These are phyloP conservation scores for Amphiura filiformis DNA, from an alignment of 35 echinoderm and acorn worm species.

Conservation along the genomic window DNA sequence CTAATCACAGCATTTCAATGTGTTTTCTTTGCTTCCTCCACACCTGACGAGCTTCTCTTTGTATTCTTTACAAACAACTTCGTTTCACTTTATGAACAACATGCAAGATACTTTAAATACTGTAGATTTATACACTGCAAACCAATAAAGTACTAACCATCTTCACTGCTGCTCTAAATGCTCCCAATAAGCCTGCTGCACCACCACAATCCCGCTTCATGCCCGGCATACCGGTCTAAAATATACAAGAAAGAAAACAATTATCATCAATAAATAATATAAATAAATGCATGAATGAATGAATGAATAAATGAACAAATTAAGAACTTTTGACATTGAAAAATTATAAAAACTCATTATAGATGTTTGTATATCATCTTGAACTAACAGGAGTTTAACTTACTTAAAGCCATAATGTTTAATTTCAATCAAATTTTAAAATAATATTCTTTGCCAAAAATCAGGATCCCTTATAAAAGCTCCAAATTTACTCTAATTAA, in stretches of 20 bases:
- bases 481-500: too few species aligned
- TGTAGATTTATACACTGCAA: too few species aligned
- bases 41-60: background rate
- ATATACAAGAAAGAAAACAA: background rate
- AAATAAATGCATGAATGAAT: too few species aligned
- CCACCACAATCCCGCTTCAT: conserved; percentile 99
- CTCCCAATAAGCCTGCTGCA: conserved; percentile 83
- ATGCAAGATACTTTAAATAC: background rate
- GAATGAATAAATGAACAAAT: too few species aligned
- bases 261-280: background rate
- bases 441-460: too few species aligned
- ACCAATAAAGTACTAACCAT: conserved; percentile 48
- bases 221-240: conserved; percentile 91
- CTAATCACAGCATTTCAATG: too few species aligned
- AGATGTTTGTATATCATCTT: too few species aligned
- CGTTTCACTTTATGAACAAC: background rate
- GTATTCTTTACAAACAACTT: background rate
- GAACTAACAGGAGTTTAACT: background rate
- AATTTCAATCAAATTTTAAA: too few species aligned
- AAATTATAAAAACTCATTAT: background rate
- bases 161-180: conserved; percentile 88
- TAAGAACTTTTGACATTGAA: background rate
- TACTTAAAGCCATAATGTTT: too few species aligned
- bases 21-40: too few species aligned
- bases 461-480: too few species aligned